phyloP scores from a whole-genome alignment of 2,888 invertebrate genomes.

The Stegophylla sp. region DNA sequence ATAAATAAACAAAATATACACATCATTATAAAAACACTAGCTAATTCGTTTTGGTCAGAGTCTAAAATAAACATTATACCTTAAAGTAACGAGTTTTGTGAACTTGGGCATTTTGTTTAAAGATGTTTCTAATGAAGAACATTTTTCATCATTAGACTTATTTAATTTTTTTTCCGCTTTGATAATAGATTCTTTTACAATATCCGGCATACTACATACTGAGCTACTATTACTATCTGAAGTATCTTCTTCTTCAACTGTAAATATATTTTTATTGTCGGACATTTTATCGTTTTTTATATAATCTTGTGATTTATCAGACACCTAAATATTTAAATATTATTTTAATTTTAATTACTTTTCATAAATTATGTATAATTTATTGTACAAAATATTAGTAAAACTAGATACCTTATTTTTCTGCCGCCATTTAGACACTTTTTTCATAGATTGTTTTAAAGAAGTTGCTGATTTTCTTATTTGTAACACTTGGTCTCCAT shows the following conservation, averaged over 20 bases:
- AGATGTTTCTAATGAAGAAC: constrained; percentile 43
- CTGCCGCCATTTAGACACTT: constrained; percentile 59
- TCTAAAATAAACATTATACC: constrained; percentile 3
- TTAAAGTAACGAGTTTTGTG: constrained; percentile 46
- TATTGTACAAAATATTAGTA: neutral
- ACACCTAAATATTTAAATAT: neutral
- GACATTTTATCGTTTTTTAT: constrained; percentile 32
- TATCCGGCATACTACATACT: constrained; percentile 65
- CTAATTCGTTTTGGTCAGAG: too few species aligned
- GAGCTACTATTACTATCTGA: constrained; percentile 61
- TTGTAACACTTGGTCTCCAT: constrained; percentile 68
- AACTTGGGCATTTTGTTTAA: constrained; percentile 52
- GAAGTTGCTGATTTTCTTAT: constrained; percentile 65
- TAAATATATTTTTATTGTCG: constrained; percentile 72
- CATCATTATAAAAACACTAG: too few species aligned
- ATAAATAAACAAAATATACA: too few species aligned
- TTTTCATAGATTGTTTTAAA: constrained; percentile 50
- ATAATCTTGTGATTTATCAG: constrained; percentile 28
- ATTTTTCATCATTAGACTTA: constrained; percentile 5
- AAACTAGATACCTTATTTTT: constrained; percentile 48
- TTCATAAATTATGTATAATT: neutral
- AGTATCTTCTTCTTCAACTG: constrained; percentile 77
- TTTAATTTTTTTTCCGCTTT: constrained; percentile 13
- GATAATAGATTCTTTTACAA: constrained; percentile 68
- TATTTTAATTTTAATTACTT: neutral